Base-by-base conservation (phyloP, 2,888 invertebrate species). In the Alentia gelatinosa region DNA sequence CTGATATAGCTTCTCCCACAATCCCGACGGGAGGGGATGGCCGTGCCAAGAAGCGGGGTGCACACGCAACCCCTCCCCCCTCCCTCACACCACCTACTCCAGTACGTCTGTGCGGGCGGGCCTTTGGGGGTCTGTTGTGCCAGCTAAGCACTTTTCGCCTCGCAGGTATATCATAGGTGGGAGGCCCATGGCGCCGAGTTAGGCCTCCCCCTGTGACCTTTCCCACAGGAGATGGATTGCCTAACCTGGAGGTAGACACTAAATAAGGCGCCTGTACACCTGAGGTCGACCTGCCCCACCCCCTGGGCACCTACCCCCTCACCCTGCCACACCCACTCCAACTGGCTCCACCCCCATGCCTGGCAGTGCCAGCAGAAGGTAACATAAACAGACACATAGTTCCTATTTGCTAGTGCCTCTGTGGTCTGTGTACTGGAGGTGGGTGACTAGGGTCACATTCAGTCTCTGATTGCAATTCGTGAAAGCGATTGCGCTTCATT, bases 181-280 rank as follows among this genome's bases (percentile, higher is more conserved):
- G 1, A 26, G 30, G 5, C 79, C 37, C 23, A 37, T 68, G 12
- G 30, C 30, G 68, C 3, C 30, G 68, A 68, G 68, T 68, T 68
- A 68, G 33, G 68, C 30, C n/a, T 37, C 39, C 37, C 35, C 79
- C 39, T 3, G 19, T 79, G 79, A 79, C 79, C 79, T 79, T 79
- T 79, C 37, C 37, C 39, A 15, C 23, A 12, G 79, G 15, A 79
- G 79, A 79, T 39, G 5, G 39, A 79, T 79, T 79, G 19, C 79
- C 79, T 79, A 23, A 79, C 79, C 79, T 39, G 79, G 68, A 68
- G 79, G 79, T 15, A 39, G 79, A 37, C 74, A 74, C 23, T 79
- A 79, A 79, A 79, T 39, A 79, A 79, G 79, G 39, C 26, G 12
- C 5, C 63, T 12, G 63, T n/a, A 15, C 63, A 63, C 63, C 63